These are phyloP conservation scores for Hydractinia symbiolongicarpus DNA, from an alignment of 30 jellyfish, hydroid and myxozoan species.

Conservation along the genomic window DNA sequence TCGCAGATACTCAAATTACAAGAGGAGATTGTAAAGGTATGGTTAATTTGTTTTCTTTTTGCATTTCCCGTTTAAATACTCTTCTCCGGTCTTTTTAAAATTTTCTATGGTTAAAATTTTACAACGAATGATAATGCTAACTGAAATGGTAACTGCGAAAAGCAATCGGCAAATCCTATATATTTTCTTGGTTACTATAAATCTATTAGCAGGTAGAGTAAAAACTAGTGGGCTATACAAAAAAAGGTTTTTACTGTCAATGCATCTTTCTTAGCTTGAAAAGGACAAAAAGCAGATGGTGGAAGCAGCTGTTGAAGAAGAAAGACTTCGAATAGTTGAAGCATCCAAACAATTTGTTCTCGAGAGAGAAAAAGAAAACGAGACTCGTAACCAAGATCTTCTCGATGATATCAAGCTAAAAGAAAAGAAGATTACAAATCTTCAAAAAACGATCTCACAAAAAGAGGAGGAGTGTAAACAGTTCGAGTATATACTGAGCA, in stretches of 20 bases:
- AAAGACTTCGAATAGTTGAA: constrained; percentile 33
- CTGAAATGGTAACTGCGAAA: too few species aligned
- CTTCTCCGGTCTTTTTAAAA: background rate
- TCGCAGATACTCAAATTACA: constrained; percentile 30
- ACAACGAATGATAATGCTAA: too few species aligned
- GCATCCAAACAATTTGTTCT: constrained; percentile 29
- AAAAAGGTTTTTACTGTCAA: background rate
- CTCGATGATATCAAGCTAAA: constrained; percentile 23
- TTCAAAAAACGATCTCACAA: constrained; percentile 12
- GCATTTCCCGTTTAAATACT: background rate
- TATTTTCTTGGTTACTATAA: too few species aligned
- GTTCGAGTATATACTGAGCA: constrained; percentile 5
- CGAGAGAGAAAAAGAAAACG: constrained; percentile 36
- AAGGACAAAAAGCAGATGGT: constrained; percentile 19
- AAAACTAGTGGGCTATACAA: too few species aligned
- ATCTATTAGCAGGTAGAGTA: too few species aligned
- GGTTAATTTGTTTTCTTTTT: background rate
- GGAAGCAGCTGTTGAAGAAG: constrained; percentile 37
- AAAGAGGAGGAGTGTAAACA: constrained; percentile 28
- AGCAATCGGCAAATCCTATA: too few species aligned
- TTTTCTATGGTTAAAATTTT: too few species aligned
- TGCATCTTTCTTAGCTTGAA: constrained; percentile 21
- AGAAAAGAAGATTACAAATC: constrained; percentile 29
- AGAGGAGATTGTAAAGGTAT: constrained; percentile 31
- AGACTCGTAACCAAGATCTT: constrained; percentile 17